These are phyloP conservation scores for Mesorhabditis spiculigera DNA, from an alignment of 2,888 invertebrate genomes.

Conservation along the genomic window DNA sequence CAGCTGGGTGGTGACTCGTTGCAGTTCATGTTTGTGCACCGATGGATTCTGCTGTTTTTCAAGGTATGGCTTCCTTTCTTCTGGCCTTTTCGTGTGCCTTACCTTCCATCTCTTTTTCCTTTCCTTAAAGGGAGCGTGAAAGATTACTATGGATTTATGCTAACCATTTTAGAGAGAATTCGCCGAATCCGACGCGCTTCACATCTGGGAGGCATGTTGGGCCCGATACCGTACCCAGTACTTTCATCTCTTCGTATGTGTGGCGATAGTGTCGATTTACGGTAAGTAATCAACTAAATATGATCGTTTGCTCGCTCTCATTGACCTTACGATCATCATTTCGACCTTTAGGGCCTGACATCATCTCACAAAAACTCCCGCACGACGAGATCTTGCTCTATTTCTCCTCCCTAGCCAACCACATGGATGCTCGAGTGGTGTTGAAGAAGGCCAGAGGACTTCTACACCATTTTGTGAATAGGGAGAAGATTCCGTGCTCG, in stretches of 20 bases:
- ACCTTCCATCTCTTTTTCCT: too few species aligned
- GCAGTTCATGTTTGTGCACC: slow-evolving; percentile 86
- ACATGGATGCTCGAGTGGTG: slow-evolving; percentile 89
- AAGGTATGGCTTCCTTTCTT: too few species aligned
- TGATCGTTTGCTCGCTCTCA: too few species aligned
- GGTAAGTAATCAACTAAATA: slow-evolving; percentile 48
- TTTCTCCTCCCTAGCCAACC: slow-evolving; percentile 92
- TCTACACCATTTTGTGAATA: slow-evolving; percentile 82
- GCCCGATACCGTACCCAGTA: slow-evolving; percentile 91
- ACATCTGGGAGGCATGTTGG: slow-evolving; percentile 75
- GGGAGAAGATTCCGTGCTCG: slow-evolving; percentile 82
- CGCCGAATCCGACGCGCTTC: slow-evolving; percentile 48
- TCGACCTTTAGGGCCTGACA: slow-evolving; percentile 67
- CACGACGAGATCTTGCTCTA: slow-evolving; percentile 91
- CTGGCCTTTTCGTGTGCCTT: too few species aligned
- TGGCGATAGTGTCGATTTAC: slow-evolving; percentile 87
- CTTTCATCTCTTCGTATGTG: slow-evolving; percentile 88
- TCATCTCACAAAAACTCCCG: slow-evolving; percentile 83
- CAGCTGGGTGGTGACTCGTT: slow-evolving; percentile 71
- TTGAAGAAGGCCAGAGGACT: slow-evolving; percentile 86
- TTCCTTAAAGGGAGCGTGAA: too few species aligned
- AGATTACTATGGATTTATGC: too few species aligned
- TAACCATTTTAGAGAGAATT: slow-evolving; percentile 45
- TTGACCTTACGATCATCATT: too few species aligned
- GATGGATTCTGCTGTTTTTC: slow-evolving; percentile 91